Evolutionary conservation across 2,888 invertebrate genomes (phyloP).

Genomic region (Agrotis segetum): DNA sequence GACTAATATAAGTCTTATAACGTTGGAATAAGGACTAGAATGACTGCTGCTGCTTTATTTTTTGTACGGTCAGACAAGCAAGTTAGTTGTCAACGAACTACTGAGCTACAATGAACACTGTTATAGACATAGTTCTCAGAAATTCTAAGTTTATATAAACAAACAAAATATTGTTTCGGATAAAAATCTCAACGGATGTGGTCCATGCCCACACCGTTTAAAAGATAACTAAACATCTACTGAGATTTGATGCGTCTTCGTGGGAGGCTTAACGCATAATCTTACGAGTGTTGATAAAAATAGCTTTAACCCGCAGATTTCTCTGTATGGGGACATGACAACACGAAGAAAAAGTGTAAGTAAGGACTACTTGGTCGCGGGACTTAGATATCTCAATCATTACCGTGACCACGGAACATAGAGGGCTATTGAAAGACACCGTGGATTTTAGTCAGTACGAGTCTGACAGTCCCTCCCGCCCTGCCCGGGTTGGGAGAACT

Average conservation of each 20-base stretch:
- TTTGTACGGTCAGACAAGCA: slow-evolving; percentile 24
- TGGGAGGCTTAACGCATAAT: neutral
- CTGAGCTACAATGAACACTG: slow-evolving; percentile 7
- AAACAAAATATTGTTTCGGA: slow-evolving; percentile 2
- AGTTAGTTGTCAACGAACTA: slow-evolving; percentile 6
- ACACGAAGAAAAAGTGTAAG: too few relatives aligned
- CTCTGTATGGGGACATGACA: too few relatives aligned
- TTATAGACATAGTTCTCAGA: slow-evolving; percentile 5
- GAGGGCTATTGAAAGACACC: too few relatives aligned
- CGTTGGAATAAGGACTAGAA: slow-evolving; percentile 3
- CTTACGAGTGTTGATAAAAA: too few relatives aligned
- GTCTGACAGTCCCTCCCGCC: too few relatives aligned
- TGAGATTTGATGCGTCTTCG: neutral
- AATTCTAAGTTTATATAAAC: neutral
- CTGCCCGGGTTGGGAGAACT: too few relatives aligned
- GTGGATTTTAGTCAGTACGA: too few relatives aligned
- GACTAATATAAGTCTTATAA: slow-evolving; percentile 15
- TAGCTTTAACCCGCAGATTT: too few relatives aligned
- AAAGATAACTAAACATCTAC: neutral
- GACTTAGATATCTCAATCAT: too few relatives aligned
- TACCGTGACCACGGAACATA: too few relatives aligned
- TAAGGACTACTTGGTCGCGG: too few relatives aligned
- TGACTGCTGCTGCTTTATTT: neutral
- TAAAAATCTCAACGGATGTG: neutral
- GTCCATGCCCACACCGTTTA: neutral